phyloP scores from a whole-genome alignment of 2,113 vertebrate genomes.

The Ranitomeya variabilis region DNA sequence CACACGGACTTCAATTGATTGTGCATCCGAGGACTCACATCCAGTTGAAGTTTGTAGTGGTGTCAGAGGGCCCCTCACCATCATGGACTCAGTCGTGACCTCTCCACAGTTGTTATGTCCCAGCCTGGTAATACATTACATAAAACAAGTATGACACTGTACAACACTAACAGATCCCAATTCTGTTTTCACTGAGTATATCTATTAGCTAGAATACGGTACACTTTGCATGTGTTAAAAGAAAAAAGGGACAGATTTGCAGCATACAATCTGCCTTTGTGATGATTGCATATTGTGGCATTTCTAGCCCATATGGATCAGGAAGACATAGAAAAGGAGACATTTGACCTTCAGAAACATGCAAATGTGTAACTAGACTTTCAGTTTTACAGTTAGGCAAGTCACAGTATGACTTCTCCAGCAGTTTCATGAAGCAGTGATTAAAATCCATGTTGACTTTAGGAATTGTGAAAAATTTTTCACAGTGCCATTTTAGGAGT shows the following conservation, averaged over 20 bases:
- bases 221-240: constrained; percentile 74
- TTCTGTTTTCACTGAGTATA: constrained; percentile 71
- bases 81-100: too few species aligned
- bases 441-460: constrained; percentile 74
- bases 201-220: constrained; percentile 80
- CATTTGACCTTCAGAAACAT: constrained; percentile 84
- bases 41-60: too few species aligned
- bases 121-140: background rate
- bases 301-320: constrained; percentile 86
- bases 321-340: constrained; percentile 80
- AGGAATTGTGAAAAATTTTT: constrained; percentile 66
- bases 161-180: background rate
- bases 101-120: too few species aligned
- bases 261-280: constrained; percentile 82
- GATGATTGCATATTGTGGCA: constrained; percentile 86
- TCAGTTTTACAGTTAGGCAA: constrained; percentile 75
- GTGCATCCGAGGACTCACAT: too few species aligned
- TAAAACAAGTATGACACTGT: background rate
- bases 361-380: constrained; percentile 79
- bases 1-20: too few species aligned
- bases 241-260: constrained; percentile 78
- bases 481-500: constrained; percentile 55
- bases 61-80: too few species aligned
- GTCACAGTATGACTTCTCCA: constrained; percentile 69
- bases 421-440: constrained; percentile 72